A percentile compares a stretch with the other conserved stretches of the same genome.
Conservation (phyloP, 2,113 vertebrate species). For the Scomber colias region DNA sequence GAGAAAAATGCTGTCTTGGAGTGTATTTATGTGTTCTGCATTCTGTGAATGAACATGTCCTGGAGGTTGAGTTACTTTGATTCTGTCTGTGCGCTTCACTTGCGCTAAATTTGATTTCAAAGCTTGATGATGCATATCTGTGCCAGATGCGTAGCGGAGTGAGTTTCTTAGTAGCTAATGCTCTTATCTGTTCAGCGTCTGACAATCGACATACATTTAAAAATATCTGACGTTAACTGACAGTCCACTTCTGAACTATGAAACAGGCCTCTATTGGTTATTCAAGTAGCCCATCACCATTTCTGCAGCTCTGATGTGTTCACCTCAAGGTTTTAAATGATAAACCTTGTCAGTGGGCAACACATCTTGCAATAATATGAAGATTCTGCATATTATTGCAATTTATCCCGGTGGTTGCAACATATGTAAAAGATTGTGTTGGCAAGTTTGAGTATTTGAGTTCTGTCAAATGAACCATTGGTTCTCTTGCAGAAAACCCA, state of each 20-base stretch:
- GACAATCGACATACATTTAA: conserved; percentile 1
- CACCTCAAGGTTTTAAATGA: conserved; percentile 7
- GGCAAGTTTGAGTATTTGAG: conserved; percentile 13
- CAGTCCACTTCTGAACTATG: neutral
- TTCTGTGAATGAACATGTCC: conserved; percentile 9
- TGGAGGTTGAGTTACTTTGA: conserved; percentile 9
- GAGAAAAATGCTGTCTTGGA: conserved; percentile 8
- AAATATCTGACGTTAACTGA: neutral
- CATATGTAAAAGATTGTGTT: conserved; percentile 37
- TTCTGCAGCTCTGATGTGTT: conserved; percentile 16
- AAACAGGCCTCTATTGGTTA: conserved; percentile 9
- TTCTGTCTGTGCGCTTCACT: conserved; percentile 13
- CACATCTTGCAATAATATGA: conserved; percentile 24
- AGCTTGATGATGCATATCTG: conserved; percentile 37
- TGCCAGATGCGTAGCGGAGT: conserved; percentile 32
- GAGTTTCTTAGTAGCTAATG: conserved; percentile 8
- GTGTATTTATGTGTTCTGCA: conserved; percentile 4
- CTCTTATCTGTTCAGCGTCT: conserved; percentile 8
- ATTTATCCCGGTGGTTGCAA: conserved; percentile 22
- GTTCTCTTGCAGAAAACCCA: neutral
- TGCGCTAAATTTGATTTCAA: conserved; percentile 27
- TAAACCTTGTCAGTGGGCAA: conserved; percentile 23
- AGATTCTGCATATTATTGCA: conserved; percentile 1
- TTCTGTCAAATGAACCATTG: conserved; percentile 11
- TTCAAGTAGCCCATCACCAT: neutral